Evolutionary conservation across 2,888 invertebrate genomes (phyloP).

Genomic region (Troides helena): DNA sequence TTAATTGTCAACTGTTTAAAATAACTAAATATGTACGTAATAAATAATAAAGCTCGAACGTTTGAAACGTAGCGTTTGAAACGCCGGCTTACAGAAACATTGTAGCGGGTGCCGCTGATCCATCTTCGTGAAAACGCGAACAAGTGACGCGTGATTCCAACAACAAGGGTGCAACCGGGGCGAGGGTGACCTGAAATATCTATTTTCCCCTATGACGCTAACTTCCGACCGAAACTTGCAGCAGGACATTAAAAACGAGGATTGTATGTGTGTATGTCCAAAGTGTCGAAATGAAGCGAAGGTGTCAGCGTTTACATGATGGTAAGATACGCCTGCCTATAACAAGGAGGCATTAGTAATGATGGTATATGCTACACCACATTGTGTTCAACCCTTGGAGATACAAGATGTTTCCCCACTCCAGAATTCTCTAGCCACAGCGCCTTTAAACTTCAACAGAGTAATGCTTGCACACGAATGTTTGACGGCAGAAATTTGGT

Average conservation of each 20-base stretch:
- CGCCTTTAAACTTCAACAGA: no score
- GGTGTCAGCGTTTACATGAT: no score
- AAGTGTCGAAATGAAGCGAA: no score
- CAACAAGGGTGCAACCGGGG: constrained; percentile 64
- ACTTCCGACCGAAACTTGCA: constrained; percentile 64
- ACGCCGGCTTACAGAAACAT: constrained; percentile 43
- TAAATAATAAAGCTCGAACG: constrained; percentile 14
- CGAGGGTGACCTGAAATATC: constrained; percentile 64
- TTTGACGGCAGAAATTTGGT: no score
- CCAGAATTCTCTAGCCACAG: no score
- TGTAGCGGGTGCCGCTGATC: constrained; percentile 65
- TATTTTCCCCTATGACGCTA: constrained; percentile 65
- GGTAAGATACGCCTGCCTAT: no score
- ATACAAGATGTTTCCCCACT: no score
- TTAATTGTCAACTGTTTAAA: no score
- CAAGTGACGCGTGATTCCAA: constrained; percentile 77
- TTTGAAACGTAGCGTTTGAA: constrained; percentile 32
- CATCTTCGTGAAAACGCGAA: constrained; percentile 75
- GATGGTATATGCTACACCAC: no score
- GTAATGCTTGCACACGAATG: no score
- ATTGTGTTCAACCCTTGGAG: no score
- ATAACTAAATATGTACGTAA: not conserved
- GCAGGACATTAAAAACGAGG: constrained; percentile 33
- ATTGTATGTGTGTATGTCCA: constrained; percentile 4
- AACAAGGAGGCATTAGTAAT: no score